Evolutionary conservation across 2,113 vertebrate genomes (phyloP), one percentile per base, ranked within the genome.

Genomic region (Motacilla alba): DNA sequence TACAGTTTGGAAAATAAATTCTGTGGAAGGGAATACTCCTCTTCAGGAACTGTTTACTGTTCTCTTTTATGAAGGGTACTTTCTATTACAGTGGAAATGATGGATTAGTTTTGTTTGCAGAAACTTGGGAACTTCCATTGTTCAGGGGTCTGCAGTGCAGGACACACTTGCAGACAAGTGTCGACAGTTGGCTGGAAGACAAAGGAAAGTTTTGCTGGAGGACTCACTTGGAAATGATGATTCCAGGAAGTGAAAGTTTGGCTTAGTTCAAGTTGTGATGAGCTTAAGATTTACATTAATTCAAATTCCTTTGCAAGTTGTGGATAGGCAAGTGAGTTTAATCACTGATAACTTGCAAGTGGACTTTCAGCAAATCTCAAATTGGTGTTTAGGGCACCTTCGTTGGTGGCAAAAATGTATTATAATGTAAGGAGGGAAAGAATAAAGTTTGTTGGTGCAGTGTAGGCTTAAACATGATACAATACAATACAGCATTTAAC

Each of bases 61-160:
- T 90, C 73, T n/a, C 10, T 78, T 83, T 72, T 67, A 59, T 55
- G 68, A 67, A 78, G 68, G 16, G 41, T 15, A 72, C 49, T 73
- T 89, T 78, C 49, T 94, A 23, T 52, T 90, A 86, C 68, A 82
- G 44, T 86, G 83, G 88, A 90, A 95, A 77, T 6, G 55, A 85
- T 87, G 80, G 69, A 95, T 90, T 87, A 21, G 43, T 72, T 87
- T 77, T 94, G 30, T 86, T 91, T 90, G 85, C 0, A 8, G 93
- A 94, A 95, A 91, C 60, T 81, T 81, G 68, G 88, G 80, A 83
- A 93, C 60, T 88, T 81, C 43, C 73, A 92, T 95, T 96, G 90
- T 92, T 92, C 52, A 60, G 72, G 47, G 68, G 56, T 50, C 35
- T 10, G 8, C 0, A 0, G 81, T 47, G 49, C 81, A 92, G 87